These are phyloP conservation scores for Scaptodrosophila latifasciaeformis DNA, from an alignment of 2,888 invertebrate genomes.

Conservation along the genomic window DNA sequence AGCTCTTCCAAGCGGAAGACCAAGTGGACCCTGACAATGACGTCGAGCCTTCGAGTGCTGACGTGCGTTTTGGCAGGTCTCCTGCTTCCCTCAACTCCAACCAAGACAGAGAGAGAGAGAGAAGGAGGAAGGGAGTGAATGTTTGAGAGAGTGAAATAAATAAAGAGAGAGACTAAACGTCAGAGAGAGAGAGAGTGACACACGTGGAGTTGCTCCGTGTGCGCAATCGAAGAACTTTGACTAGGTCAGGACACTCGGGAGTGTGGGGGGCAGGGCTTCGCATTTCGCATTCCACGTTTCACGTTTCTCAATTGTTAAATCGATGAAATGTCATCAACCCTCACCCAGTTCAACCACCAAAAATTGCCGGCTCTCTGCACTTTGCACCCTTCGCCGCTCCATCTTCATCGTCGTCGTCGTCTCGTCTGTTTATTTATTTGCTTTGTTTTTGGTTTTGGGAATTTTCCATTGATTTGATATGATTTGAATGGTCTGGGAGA, in stretches of 20 bases:
- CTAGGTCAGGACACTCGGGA: conserved; percentile 55
- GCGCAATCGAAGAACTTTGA: conserved; percentile 40
- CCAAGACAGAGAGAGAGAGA: too few species aligned
- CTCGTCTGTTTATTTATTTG: conserved; percentile 3
- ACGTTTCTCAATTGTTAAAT: conserved; percentile 50
- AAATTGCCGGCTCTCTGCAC: not conserved
- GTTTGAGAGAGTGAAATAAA: not conserved
- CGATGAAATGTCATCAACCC: conserved; percentile 37
- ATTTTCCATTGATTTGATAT: conserved; percentile 56
- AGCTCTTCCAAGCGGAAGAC: too few species aligned
- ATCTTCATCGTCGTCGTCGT: too few species aligned
- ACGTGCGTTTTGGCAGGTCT: conserved; percentile 45
- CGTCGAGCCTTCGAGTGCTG: too few species aligned
- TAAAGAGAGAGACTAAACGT: conserved; percentile 2
- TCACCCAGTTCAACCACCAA: conserved; percentile 22
- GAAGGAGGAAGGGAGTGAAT: not conserved
- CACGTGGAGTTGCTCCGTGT: not conserved
- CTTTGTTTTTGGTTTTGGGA: conserved; percentile 52
- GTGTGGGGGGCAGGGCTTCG: conserved; percentile 6
- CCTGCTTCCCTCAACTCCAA: not conserved
- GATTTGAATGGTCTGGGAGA: conserved; percentile 11
- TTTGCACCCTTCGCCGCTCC: not conserved
- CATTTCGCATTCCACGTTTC: conserved; percentile 1
- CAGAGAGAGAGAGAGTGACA: conserved; percentile 6
- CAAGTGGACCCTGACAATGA: too few species aligned